Percentiles rank a stretch among this genome's conserved stretches.
Evolutionary conservation across 2,888 invertebrate species (phyloP).

Genomic region (Acanthosoma haemorrhoidale): DNA sequence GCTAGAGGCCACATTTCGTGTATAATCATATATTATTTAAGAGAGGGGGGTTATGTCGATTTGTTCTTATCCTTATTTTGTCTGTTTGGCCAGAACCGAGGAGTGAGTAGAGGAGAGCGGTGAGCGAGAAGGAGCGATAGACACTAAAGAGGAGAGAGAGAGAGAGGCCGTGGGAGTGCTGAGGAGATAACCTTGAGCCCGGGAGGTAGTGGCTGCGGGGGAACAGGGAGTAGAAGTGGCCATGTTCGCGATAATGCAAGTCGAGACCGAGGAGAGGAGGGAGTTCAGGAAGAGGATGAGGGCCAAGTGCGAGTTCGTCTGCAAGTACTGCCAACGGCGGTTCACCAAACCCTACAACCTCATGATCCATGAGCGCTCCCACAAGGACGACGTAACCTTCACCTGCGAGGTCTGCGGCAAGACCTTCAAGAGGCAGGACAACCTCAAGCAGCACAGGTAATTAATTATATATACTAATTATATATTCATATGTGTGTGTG

Average conservation of each 20-base stretch:
- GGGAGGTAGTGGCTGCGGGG: conserved; percentile 21
- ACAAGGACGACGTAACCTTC: conserved; percentile 95
- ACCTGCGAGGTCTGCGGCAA: conserved; percentile 97
- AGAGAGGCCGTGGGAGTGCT: conserved; percentile 21
- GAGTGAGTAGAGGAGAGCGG: background rate
- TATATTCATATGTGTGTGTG: background rate
- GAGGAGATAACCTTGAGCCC: conserved; percentile 20
- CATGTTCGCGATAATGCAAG: conserved; percentile 86
- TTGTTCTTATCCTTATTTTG: background rate
- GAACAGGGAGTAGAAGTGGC: conserved; percentile 6
- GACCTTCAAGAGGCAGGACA: conserved; percentile 96
- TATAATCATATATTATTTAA: conserved; percentile 2
- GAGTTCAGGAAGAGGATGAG: conserved; percentile 84
- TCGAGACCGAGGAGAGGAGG: conserved; percentile 79
- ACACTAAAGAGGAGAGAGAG: conserved; percentile 13
- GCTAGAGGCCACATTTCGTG: too few species aligned
- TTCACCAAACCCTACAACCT: conserved; percentile 98
- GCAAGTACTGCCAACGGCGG: conserved; percentile 94
- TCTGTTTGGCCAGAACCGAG: background rate
- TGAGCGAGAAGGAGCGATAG: background rate
- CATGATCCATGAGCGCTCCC: conserved; percentile 96
- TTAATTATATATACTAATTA: conserved; percentile 37
- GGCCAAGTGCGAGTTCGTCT: conserved; percentile 92
- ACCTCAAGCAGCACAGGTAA: conserved; percentile 90
- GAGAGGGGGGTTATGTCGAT: background rate